These are phyloP conservation scores for Pristionchus entomophagus DNA, from an alignment of 2,888 invertebrate genomes.

Conservation along the genomic window DNA sequence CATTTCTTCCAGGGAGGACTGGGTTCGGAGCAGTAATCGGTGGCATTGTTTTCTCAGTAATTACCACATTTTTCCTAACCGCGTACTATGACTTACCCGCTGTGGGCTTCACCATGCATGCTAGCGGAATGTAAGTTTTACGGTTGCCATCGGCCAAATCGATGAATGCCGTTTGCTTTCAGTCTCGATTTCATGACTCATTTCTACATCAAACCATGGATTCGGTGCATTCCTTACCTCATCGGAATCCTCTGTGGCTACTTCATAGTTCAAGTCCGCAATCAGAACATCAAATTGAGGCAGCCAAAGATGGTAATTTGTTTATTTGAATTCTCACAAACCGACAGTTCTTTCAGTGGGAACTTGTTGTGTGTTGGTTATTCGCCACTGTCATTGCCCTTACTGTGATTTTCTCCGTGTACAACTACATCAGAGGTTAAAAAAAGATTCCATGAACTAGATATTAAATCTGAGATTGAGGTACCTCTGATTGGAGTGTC, in stretches of 20 bases:
- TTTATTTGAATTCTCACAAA: not conserved
- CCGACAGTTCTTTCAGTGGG: constrained; percentile 16
- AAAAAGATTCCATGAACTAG: not conserved
- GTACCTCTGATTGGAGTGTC: constrained; percentile 14
- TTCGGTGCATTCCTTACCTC: constrained; percentile 76
- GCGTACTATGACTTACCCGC: not conserved
- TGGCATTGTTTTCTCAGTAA: not conserved
- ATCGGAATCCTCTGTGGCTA: constrained; percentile 76
- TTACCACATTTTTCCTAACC: not conserved
- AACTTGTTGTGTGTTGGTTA: not conserved
- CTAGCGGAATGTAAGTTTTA: not conserved
- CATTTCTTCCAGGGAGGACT: not conserved
- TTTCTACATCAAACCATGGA: constrained; percentile 76
- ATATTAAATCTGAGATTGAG: not conserved
- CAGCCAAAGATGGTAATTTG: not conserved
- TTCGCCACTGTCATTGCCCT: not conserved
- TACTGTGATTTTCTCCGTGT: constrained; percentile 52
- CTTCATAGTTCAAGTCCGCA: constrained; percentile 63
- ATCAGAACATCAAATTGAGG: not conserved
- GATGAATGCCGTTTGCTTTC: not conserved
- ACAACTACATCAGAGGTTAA: constrained; percentile 48
- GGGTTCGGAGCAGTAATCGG: not conserved
- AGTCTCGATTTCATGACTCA: constrained; percentile 48
- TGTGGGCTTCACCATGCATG: not conserved
- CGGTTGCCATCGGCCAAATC: not conserved